Conservation (phyloP, 1,140 invertebrate species). For the Drosophila persimilis region DNA sequence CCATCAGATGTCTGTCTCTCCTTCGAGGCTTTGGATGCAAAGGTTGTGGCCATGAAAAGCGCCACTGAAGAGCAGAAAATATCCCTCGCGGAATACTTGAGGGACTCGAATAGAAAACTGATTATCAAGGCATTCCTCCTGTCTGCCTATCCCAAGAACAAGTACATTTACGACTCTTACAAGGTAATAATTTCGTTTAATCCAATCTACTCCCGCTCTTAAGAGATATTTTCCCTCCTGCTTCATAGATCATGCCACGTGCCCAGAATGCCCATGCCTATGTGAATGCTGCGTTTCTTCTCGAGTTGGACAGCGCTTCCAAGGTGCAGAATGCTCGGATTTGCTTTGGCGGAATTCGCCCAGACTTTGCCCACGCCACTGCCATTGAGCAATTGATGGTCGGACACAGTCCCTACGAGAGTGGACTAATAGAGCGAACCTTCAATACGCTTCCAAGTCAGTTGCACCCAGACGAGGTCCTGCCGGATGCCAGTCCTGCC, state of each 20-base stretch:
- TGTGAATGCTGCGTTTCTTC: slow-evolving; percentile 91
- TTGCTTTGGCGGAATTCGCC: slow-evolving; percentile 88
- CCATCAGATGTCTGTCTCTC: slow-evolving; percentile 91
- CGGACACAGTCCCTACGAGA: slow-evolving; percentile 84
- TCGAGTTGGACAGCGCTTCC: slow-evolving; percentile 82
- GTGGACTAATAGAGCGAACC: slow-evolving; percentile 84
- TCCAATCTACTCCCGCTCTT: neutral
- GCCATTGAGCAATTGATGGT: slow-evolving; percentile 87
- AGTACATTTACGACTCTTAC: slow-evolving; percentile 69
- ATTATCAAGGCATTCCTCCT: slow-evolving; percentile 64
- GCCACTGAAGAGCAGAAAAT: slow-evolving; percentile 50
- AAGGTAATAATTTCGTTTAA: slow-evolving; percentile 84
- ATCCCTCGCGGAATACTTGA: slow-evolving; percentile 56
- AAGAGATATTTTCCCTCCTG: slow-evolving; percentile 3
- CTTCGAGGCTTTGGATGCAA: slow-evolving; percentile 87
- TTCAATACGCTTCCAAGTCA: slow-evolving; percentile 85
- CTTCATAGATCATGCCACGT: slow-evolving; percentile 86
- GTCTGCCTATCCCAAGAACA: slow-evolving; percentile 59
- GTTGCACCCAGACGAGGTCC: slow-evolving; percentile 86
- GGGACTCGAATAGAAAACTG: slow-evolving; percentile 39
- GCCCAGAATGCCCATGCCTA: slow-evolving; percentile 93
- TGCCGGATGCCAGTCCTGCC: slow-evolving; percentile 87
- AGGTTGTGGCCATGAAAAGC: slow-evolving; percentile 53
- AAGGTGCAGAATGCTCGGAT: slow-evolving; percentile 69
- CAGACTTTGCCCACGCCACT: slow-evolving; percentile 88